Percentiles rank a stretch among this genome's conserved stretches.
phyloP scores from a whole-genome alignment of 1,140 invertebrate genomes.

The Saccostrea cuccullata region DNA sequence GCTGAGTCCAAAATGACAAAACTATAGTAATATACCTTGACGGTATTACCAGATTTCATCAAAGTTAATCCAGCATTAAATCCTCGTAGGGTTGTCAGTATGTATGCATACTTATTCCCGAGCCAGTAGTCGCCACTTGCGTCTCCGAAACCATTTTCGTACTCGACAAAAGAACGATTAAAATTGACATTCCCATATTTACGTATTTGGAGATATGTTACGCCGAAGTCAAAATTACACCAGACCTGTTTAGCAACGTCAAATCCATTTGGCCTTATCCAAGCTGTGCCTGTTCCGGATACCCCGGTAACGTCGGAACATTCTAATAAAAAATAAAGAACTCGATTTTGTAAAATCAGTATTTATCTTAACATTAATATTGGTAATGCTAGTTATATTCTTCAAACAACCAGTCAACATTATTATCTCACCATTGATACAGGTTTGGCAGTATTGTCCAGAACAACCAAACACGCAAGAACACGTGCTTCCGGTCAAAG shows the following conservation, averaged over 20 bases:
- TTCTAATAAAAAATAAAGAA: conserved; percentile 15
- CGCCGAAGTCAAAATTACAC: conserved; percentile 40
- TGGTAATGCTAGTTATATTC: no score
- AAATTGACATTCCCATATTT: conserved; percentile 46
- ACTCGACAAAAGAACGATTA: conserved; percentile 55
- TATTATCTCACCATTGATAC: conserved; percentile 33
- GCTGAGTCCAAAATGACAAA: conserved; percentile 1
- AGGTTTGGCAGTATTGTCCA: conserved; percentile 36
- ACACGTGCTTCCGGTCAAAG: background rate
- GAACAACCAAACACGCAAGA: conserved; percentile 37
- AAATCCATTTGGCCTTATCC: conserved; percentile 26
- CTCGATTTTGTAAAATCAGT: background rate
- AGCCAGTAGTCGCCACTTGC: conserved; percentile 57
- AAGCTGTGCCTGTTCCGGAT: conserved; percentile 11
- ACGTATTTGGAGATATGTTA: conserved; percentile 46
- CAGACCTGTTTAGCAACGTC: conserved; percentile 2
- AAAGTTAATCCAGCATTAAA: conserved; percentile 8
- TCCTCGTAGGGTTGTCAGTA: background rate
- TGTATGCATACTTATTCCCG: conserved; percentile 52
- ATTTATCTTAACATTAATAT: background rate
- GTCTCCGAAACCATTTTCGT: conserved; percentile 61
- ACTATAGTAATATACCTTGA: conserved; percentile 17
- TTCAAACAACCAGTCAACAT: no score
- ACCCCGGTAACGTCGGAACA: conserved; percentile 10
- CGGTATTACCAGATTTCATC: background rate